Percentiles rank a stretch among this genome's conserved stretches.
Conservation (phyloP, 2,797 vertebrate species). For the Myotis findleyi region DNA sequence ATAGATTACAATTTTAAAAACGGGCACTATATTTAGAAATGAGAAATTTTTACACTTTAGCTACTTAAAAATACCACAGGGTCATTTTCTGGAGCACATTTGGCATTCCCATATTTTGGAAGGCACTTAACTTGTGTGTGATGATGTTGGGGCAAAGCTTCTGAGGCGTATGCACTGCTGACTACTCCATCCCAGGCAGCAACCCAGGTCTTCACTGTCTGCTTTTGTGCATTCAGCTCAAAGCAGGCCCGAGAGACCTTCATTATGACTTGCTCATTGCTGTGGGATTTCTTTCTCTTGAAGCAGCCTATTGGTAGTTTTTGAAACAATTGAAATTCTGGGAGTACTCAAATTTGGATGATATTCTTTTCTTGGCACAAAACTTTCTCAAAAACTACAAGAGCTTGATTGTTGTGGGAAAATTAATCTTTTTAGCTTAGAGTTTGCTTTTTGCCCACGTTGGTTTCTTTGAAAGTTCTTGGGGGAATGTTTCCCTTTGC, state of each 20-base stretch:
- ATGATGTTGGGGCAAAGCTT: not conserved
- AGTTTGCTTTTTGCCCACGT: not conserved
- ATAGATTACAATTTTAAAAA: not conserved
- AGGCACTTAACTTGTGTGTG: not conserved
- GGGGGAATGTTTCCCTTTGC: conserved; percentile 36
- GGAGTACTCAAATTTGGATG: not conserved
- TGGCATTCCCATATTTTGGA: not conserved
- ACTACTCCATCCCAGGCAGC: not conserved
- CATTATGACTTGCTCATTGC: not conserved
- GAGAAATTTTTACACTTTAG: conserved; percentile 27
- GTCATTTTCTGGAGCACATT: not conserved
- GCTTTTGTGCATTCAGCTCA: not conserved
- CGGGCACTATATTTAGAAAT: conserved; percentile 13
- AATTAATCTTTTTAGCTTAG: conserved; percentile 35
- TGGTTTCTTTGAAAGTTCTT: conserved; percentile 50
- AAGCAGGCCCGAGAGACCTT: not conserved
- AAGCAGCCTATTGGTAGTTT: conserved; percentile 26
- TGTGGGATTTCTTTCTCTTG: not conserved
- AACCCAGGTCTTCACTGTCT: accelerated
- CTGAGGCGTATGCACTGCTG: accelerated
- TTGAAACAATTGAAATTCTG: not conserved
- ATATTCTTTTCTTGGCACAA: conserved; percentile 28
- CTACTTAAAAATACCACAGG: not conserved
- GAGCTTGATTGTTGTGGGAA: conserved; percentile 36
- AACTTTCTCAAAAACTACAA: conserved; percentile 43